Evolutionary conservation across 2,113 vertebrate species (phyloP).

Genomic region (Corvus cornix): DNA sequence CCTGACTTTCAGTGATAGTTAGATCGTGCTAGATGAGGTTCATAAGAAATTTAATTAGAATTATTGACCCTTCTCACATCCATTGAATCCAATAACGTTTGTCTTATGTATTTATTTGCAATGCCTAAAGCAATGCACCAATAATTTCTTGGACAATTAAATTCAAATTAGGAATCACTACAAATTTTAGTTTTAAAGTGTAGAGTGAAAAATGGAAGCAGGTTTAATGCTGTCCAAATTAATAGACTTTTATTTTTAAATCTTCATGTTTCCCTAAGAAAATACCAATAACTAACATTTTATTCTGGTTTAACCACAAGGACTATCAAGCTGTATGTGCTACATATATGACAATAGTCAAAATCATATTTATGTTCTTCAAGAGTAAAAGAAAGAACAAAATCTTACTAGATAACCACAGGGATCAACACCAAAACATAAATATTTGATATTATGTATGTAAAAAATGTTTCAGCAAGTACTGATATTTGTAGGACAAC

Average conservation of each 20-base stretch:
- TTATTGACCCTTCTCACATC: neutral
- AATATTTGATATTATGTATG: neutral
- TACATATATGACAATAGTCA: neutral
- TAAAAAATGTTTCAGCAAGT: neutral
- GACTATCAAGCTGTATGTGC: neutral
- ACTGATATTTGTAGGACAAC: neutral
- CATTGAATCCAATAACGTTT: neutral
- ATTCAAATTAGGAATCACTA: neutral
- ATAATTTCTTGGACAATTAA: constrained; percentile 8
- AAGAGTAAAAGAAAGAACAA: neutral
- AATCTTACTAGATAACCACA: neutral
- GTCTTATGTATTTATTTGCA: neutral
- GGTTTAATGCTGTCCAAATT: neutral
- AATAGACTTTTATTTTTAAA: neutral
- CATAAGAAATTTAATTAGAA: neutral
- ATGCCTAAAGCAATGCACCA: neutral
- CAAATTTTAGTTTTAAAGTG: neutral
- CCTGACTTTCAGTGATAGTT: neutral
- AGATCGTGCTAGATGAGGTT: neutral
- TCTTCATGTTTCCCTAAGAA: neutral
- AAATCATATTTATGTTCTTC: neutral
- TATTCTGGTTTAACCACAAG: neutral
- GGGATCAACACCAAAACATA: neutral
- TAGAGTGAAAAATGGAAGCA: neutral
- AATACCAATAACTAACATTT: neutral